Conservation (phyloP, 2,888 invertebrate genomes). For the Dicranocentrus wangi region DNA sequence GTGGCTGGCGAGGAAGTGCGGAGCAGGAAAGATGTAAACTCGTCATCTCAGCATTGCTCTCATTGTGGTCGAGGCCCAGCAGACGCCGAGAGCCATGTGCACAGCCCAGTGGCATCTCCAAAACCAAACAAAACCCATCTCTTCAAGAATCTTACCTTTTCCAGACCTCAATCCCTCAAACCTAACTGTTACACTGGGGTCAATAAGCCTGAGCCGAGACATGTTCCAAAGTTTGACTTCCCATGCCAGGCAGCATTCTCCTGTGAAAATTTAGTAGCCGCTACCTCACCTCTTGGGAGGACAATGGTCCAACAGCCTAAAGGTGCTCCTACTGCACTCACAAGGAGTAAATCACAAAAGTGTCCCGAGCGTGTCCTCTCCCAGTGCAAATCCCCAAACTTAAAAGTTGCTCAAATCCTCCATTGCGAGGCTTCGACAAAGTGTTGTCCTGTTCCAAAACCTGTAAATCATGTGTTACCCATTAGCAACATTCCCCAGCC, state of each 20-base stretch:
- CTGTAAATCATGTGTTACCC: constrained; percentile 27
- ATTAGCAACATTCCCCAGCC: constrained; percentile 35
- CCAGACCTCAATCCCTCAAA: constrained; percentile 13
- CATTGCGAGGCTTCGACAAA: constrained; percentile 12
- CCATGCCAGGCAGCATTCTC: neutral
- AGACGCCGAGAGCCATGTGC: neutral
- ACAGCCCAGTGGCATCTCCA: constrained; percentile 6
- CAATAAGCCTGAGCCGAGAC: constrained; percentile 8
- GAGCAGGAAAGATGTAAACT: constrained; percentile 26
- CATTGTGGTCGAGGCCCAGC: constrained; percentile 59
- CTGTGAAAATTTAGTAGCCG: constrained; percentile 17
- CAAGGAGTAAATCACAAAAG: constrained; percentile 59
- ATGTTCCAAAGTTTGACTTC: constrained; percentile 29
- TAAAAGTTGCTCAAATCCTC: constrained; percentile 37
- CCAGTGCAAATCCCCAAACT: constrained; percentile 17
- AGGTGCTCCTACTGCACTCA: constrained; percentile 20
- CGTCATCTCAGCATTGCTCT: too few species aligned
- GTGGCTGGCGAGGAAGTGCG: neutral
- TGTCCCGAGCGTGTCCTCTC: constrained; percentile 32
- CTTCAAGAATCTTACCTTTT: constrained; percentile 47
- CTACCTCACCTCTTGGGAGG: constrained; percentile 12
- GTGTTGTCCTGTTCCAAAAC: constrained; percentile 21
- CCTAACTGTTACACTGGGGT: constrained; percentile 27
- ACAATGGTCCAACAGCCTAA: constrained; percentile 50
- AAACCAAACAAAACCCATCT: constrained; percentile 43